Conservation (phyloP, 2,888 invertebrate species). For the Serripes groenlandicus region DNA sequence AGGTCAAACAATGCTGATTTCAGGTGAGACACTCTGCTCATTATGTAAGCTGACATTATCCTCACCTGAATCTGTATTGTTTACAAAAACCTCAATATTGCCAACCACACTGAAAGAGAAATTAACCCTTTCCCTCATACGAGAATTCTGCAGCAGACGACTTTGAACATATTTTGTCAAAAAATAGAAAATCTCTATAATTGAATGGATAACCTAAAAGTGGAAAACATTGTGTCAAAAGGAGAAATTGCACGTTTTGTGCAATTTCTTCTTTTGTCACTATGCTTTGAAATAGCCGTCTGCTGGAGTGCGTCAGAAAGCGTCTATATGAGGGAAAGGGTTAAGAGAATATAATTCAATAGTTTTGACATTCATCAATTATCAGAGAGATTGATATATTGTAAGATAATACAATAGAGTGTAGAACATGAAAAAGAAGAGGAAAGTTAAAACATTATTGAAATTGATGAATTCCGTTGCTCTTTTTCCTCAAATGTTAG, state of each 20-base stretch:
- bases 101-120: background rate
- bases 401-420: too few species aligned
- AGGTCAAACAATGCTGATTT: too few species aligned
- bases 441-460: too few species aligned
- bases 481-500: too few species aligned
- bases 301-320: background rate
- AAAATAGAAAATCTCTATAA: background rate
- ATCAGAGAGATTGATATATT: too few species aligned
- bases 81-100: background rate
- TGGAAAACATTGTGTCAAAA: background rate
- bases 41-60: too few species aligned
- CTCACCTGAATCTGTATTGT: background rate
- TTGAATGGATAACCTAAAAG: background rate
- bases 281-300: background rate
- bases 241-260: background rate
- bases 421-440: too few species aligned
- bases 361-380: too few species aligned
- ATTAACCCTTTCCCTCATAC: background rate
- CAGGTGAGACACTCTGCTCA: too few species aligned
- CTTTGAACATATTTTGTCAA: background rate
- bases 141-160: background rate
- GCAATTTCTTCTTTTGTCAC: conserved; percentile 1
- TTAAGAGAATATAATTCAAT: too few species aligned
- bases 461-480: too few species aligned
- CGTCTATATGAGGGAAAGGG: background rate